Base-by-base conservation (phyloP, 2,113 vertebrate species). In the Ochotona curzoniae region DNA sequence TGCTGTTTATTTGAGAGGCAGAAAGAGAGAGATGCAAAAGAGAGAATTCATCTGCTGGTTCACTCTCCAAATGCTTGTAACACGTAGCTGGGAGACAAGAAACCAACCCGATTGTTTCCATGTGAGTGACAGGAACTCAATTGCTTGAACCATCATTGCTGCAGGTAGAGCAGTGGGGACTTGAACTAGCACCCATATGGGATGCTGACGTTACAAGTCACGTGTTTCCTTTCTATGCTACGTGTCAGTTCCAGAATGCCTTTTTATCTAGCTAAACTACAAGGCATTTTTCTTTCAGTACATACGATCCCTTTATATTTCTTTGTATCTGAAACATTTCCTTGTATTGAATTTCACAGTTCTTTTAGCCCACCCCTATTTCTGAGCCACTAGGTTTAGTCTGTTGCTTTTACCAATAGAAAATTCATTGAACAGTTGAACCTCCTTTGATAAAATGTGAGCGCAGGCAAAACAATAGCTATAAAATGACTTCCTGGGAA, bases 241-340 rank as follows among this genome's bases (percentile, higher is more conserved):
- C 38, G 6, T 6, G 38, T 44, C 38, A 44, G 38, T 44, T 44
- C 38, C 47, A 81, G 20, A 60, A 14, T 18, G 25, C 20, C 26
- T 57, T 67, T 2, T 47, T 47, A 51, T 84, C 32, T 5, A 69
- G 1, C 32, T 60, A 79, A 26, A 69, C 10, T 60, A 88, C 5
- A 23, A 44, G 47, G 8, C 47, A 47, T 38, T 70, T 30, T 60
- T 75, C 51, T 18, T 23, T 61, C 8, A 38, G 30, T 26, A 28
- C 1, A 30, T 12, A 2, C 2, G 44, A 66, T 1, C 0, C 9
- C 11, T 2, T 51, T 13, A 51, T 60, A 7, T 61, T 60, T 30
- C 18, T 84, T 5, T 12, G 21, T 26, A 44, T 57, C 5, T 64
- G 6, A 7, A 79, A 3, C 17, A 64, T 2, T 28, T 3, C 11